These are phyloP conservation scores for Cyclina sinensis DNA, from an alignment of 1,140 invertebrate genomes.

Conservation along the genomic window DNA sequence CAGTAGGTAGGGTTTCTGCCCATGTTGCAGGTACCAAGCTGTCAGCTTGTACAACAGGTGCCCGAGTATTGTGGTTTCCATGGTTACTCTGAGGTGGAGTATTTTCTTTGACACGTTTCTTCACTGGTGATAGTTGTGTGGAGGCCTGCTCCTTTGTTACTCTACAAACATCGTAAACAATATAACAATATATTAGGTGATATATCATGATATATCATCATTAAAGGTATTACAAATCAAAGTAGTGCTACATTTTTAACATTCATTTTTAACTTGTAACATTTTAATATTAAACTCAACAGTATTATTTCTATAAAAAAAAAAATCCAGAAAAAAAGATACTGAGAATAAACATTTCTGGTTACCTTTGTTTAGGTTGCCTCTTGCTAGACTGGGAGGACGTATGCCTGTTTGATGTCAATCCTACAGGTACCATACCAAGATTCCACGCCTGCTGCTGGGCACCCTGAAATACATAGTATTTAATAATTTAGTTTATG, in stretches of 20 bases:
- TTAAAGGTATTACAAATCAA: no score
- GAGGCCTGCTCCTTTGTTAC: constrained; percentile 94
- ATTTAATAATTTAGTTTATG: no score
- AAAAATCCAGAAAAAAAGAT: no score
- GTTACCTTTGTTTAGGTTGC: constrained; percentile 81
- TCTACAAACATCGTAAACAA: constrained; percentile 75
- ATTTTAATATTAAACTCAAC: no score
- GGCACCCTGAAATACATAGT: constrained; percentile 19
- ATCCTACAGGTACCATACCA: constrained; percentile 79
- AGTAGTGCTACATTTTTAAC: no score
- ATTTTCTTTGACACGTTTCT: constrained; percentile 99
- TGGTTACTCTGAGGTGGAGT: constrained; percentile 91
- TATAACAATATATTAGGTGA: no score
- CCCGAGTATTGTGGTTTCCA: constrained; percentile 29
- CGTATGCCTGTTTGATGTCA: constrained; percentile 71
- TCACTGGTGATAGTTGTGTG: constrained; percentile 96
- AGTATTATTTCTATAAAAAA: no score
- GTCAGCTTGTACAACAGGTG: constrained; percentile 46
- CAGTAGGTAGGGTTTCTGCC: constrained; percentile 37
- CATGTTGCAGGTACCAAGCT: constrained; percentile 51
- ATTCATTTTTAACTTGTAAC: no score
- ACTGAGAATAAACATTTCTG: no score
- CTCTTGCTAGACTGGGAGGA: constrained; percentile 78
- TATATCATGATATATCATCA: no score
- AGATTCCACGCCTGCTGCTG: constrained; percentile 82